These are phyloP conservation scores for Tragelaphus eurycerus DNA, from an alignment of 2,797 vertebrate species.

Conservation along the genomic window DNA sequence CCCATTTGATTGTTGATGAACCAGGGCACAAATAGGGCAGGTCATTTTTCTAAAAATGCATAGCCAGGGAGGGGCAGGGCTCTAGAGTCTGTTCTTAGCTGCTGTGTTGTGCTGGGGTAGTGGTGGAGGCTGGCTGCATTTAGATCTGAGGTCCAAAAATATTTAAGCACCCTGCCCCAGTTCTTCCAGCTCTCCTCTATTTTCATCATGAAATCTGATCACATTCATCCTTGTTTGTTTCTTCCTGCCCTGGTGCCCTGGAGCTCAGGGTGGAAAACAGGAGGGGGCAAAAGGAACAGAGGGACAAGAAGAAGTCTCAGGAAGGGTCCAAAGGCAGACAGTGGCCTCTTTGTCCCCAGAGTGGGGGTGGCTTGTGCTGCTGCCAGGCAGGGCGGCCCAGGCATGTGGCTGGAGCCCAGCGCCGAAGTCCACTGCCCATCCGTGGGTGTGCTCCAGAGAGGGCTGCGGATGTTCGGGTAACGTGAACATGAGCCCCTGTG, in stretches of 20 bases:
- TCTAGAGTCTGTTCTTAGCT: background rate
- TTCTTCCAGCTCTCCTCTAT: background rate
- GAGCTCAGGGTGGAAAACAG: background rate
- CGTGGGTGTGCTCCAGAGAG: background rate
- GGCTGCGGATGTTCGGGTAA: background rate
- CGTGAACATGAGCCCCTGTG: background rate
- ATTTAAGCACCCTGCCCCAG: background rate
- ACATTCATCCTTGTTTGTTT: background rate
- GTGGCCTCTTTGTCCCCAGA: slow-evolving; percentile 55
- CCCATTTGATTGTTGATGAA: background rate
- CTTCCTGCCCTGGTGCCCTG: background rate
- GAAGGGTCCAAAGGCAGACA: slow-evolving; percentile 16
- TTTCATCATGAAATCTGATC: background rate
- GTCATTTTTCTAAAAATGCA: background rate
- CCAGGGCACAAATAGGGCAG: background rate
- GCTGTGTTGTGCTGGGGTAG: background rate
- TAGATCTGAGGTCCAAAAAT: background rate
- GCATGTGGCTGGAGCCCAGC: slow-evolving; percentile 7
- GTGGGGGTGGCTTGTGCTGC: background rate
- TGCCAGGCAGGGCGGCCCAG: background rate
- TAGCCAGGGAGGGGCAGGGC: background rate
- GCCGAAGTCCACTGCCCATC: background rate
- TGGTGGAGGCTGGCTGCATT: background rate
- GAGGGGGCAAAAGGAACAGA: background rate
- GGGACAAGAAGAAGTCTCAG: background rate